Evolutionary conservation across 1,140 invertebrate species (phyloP), one percentile per base, ranked within the genome.

Genomic region (Tribolium madens): DNA sequence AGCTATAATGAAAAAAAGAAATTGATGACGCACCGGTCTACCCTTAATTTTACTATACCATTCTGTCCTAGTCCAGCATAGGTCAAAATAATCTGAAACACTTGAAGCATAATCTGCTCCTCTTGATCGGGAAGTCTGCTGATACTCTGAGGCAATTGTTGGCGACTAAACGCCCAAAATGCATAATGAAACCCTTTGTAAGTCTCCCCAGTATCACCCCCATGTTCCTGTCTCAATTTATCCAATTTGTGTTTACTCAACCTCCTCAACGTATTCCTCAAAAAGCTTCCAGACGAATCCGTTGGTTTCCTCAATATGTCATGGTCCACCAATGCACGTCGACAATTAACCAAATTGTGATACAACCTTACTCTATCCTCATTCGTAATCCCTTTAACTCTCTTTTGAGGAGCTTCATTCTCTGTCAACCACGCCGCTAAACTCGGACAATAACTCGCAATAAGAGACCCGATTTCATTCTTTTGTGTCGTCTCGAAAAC

Each of bases 401-500:
- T 91, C 78, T 89, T 89, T 60, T 89, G 87, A 0, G 92, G 90
- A 17, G 91, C 90, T 84, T 94, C 93, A 68, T 93, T 94, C 82
- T 96, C 94, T 10, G 93, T 94, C 50, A 97, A 92, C 91, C 96
- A 96, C 31, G 92, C 92, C 3, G 94, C 94, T 46, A 97, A 88
- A 7, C 91, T 87, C 0, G 96, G 95, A 81, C 92, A 96, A 84
- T 98, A 98, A 46, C 95, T 96, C 1, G 96, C 94, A 80, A 98
- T 96, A 15, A 98, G 87, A 83, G 95, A 95, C 3, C 96, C 96
- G 75, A 97, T 96, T 88, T 97, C 96, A 79, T 92, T 90, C 84
- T 97, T 97, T 82, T 96, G 94, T 7, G 89, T 84, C 0, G 96
- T 97, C 86, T 98, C 96, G 84, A 98, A 97, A 10, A 98, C 96